These are phyloP conservation scores for Gymnodraco acuticeps DNA, from an alignment of 2,797 vertebrate species.

Conservation along the genomic window DNA sequence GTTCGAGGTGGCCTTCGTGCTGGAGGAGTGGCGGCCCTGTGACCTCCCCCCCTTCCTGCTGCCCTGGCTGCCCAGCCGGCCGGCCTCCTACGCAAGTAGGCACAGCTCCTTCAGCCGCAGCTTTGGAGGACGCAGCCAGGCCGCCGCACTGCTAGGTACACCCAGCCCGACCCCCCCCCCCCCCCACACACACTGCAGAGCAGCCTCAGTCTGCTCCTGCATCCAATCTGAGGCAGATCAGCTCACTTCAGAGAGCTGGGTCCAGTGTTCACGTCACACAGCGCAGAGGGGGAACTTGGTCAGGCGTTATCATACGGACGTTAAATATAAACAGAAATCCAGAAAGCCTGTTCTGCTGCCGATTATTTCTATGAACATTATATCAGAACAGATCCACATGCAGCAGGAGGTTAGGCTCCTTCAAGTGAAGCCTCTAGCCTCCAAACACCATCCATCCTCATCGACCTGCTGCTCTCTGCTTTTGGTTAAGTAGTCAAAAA, in stretches of 20 bases:
- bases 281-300: neutral
- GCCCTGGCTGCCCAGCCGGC: constrained; percentile 97
- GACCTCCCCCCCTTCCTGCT: constrained; percentile 95
- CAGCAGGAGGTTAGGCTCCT: neutral
- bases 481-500: neutral
- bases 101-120: constrained; percentile 99
- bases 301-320: neutral
- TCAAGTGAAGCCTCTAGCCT: neutral
- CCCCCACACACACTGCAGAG: constrained; percentile 30
- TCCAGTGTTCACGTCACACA: constrained; percentile 38
- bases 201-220: constrained; percentile 11
- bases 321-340: neutral
- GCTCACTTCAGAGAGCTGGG: constrained; percentile 15
- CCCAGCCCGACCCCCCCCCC: constrained; percentile 58
- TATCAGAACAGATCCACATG: neutral
- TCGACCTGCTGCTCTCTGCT: constrained; percentile 5
- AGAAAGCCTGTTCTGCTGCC: neutral
- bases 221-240: constrained; percentile 36
- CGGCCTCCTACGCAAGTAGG: constrained; percentile 98
- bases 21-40: constrained; percentile 93
- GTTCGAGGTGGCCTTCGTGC: constrained; percentile 97
- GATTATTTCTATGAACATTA: neutral
- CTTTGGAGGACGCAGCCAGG: constrained; percentile 99
- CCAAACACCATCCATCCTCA: constrained; percentile 1
- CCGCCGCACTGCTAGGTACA: constrained; percentile 96